Evolutionary conservation across 2,797 vertebrate genomes (phyloP), one percentile per base, ranked within the genome.

Genomic region (Benthosema pterotum): DNA sequence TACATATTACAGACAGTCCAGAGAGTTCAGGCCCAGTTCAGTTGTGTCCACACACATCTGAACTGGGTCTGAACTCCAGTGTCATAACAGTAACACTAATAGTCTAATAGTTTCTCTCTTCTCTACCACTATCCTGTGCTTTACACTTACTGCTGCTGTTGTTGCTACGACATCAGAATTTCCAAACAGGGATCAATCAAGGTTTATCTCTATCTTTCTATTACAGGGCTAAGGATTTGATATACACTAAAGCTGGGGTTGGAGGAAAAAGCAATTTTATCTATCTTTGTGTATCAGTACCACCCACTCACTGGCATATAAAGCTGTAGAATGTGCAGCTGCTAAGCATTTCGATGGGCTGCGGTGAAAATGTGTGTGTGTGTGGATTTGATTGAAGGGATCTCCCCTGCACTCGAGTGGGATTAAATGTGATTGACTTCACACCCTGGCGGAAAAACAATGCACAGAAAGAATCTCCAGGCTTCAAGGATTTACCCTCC

Each of bases 341-440:
- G 66, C 15, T 19, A 78, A 65, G 72, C 13, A 22, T 68, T 68
- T 52, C 56, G 52, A 65, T 64, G 58, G 32, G 60, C 61, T 69
- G 60, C 42, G 58, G 60, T 65, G 71, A 64, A 67, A n/a, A n/a
- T n/a, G n/a, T n/a, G n/a, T n/a, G n/a, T n/a, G n/a, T 51, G 74
- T 83, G 66, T 70, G 69, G 63, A 67, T 86, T 75, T 79, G 72
- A 84, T 71, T 77, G 72, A 78, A 56, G 70, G 66, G 69, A 78
- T 82, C 75, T 77, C 59, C 63, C 51, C 60, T 64, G 67, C 61
- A 69, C 57, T 58, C 52, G 69, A 71, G 52, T 80, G 73, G 79
- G 82, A 91, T 88, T 88, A 86, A 76, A 80, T 73, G 63, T 8
- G 72, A 89, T 78, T 87, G 82, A 87, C 79, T 85, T 85, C 58